These are phyloP conservation scores for Catharus ustulatus DNA, from an alignment of 2,797 vertebrate genomes.

Conservation along the genomic window DNA sequence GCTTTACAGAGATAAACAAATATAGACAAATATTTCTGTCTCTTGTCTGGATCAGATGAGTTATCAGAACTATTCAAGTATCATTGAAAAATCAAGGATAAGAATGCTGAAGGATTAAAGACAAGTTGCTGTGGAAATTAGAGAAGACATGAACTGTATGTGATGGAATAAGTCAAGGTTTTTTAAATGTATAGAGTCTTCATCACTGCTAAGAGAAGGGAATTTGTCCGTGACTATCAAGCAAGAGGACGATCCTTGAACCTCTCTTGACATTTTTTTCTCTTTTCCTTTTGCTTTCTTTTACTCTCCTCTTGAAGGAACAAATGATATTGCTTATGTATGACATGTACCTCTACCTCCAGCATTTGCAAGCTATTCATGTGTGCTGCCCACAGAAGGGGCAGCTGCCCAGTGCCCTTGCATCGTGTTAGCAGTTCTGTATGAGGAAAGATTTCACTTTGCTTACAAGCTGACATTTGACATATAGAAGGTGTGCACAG, in stretches of 20 bases:
- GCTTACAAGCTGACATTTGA: background rate
- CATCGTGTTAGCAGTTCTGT: background rate
- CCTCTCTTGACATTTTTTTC: background rate
- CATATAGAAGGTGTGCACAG: background rate
- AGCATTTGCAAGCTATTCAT: background rate
- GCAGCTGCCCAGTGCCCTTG: background rate
- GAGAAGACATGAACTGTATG: background rate
- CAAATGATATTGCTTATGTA: background rate
- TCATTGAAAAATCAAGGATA: background rate
- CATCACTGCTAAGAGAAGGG: background rate
- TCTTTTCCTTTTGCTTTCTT: background rate
- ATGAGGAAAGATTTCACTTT: background rate
- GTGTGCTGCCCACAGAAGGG: background rate
- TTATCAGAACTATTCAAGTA: conserved; percentile 20
- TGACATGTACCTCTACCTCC: background rate
- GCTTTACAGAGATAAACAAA: conserved; percentile 16
- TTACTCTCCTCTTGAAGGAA: background rate
- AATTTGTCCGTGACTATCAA: background rate
- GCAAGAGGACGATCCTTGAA: background rate
- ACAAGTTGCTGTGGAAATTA: background rate
- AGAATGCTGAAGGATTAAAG: conserved; percentile 24
- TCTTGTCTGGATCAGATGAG: background rate
- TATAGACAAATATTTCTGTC: conserved; percentile 30
- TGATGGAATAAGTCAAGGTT: background rate
- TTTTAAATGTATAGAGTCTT: background rate